Conservation (phyloP, 1,140 invertebrate genomes). For the Stratiolaelaps scimitus region DNA sequence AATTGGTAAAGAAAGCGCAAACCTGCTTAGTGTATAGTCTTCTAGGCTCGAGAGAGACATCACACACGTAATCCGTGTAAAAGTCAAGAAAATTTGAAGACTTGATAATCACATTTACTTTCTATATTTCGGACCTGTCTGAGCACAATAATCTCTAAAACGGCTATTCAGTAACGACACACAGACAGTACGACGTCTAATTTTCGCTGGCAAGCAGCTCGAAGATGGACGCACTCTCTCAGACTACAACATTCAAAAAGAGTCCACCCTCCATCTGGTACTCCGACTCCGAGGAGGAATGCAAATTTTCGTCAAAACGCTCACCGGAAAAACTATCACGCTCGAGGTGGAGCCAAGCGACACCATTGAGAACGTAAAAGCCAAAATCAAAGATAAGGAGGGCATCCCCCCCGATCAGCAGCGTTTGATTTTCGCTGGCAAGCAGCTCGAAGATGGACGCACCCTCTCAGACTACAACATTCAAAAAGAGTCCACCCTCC, state of each 20-base stretch:
- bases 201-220: slow-evolving; percentile 46
- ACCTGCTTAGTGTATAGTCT: no score
- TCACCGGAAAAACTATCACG: slow-evolving; percentile 58
- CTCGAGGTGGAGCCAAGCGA: slow-evolving; percentile 52
- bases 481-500: slow-evolving; percentile 52
- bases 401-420: slow-evolving; percentile 47
- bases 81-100: no score
- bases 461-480: slow-evolving; percentile 55
- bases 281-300: slow-evolving; percentile 44
- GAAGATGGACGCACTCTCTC: slow-evolving; percentile 47
- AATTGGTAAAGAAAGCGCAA: no score
- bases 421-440: slow-evolving; percentile 48
- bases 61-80: no score
- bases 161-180: no score
- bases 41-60: no score
- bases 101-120: no score
- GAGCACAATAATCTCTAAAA: no score
- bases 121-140: no score
- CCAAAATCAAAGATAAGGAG: slow-evolving; percentile 68
- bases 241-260: slow-evolving; percentile 59
- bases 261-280: slow-evolving; percentile 45
- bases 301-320: slow-evolving; percentile 47
- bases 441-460: slow-evolving; percentile 47
- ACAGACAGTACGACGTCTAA: slow-evolving; percentile 45
- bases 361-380: slow-evolving; percentile 88